Conservation (phyloP, 35 echinoderm and acorn worm species). For the Ophioderma brevispina region DNA sequence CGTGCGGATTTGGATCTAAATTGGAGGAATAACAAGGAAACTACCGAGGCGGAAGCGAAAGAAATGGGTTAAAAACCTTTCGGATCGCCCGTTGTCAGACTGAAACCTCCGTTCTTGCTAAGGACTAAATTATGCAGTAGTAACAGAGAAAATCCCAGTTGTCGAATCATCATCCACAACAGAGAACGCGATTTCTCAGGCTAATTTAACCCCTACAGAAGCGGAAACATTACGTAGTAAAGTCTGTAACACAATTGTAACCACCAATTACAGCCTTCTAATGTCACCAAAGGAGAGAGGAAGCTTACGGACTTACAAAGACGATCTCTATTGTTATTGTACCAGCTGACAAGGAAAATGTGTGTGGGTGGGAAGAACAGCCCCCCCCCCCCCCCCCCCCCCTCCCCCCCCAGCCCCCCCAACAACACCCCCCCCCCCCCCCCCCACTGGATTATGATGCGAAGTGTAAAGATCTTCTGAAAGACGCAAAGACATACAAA, state of each 20-base stretch:
- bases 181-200: too few species aligned
- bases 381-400: too few species aligned
- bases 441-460: not conserved
- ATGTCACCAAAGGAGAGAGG: not conserved
- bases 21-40: not conserved
- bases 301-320: not conserved
- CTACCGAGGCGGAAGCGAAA: not conserved
- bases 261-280: not conserved
- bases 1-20: not conserved
- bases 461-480: too few species aligned
- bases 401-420: too few species aligned
- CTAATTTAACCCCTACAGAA: too few species aligned
- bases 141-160: not conserved
- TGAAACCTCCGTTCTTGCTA: not conserved
- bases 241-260: not conserved
- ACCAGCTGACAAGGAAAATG: not conserved
- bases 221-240: too few species aligned
- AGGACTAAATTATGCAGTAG: not conserved
- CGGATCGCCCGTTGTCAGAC: not conserved
- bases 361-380: not conserved
- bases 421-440: too few species aligned
- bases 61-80: not conserved
- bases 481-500: too few species aligned
- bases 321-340: not conserved
- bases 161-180: not conserved